Percentiles rank a stretch among this genome's conserved stretches.
phyloP scores from a whole-genome alignment of 2,113 vertebrate genomes.

The Labeo catla region DNA sequence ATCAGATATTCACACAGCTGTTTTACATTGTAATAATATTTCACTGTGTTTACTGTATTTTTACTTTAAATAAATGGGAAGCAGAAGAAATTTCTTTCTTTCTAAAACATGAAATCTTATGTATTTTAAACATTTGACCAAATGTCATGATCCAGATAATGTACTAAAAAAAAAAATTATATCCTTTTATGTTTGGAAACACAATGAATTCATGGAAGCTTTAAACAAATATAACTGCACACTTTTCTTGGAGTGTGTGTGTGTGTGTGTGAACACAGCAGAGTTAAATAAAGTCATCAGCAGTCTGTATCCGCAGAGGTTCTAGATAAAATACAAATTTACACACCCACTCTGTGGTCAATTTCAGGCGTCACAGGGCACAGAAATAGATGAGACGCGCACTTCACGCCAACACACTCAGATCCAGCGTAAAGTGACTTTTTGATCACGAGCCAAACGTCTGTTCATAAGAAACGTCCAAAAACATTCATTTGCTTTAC shows the following conservation, averaged over 20 bases:
- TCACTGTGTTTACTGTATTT: too few relatives aligned
- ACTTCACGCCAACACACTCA: background rate
- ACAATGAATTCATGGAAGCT: too few relatives aligned
- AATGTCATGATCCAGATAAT: too few relatives aligned
- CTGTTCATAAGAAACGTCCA: background rate
- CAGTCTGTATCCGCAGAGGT: background rate
- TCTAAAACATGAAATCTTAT: too few relatives aligned
- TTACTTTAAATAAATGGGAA: too few relatives aligned
- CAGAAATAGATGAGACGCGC: conserved; percentile 2
- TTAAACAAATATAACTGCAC: too few relatives aligned
- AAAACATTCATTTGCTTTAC: background rate
- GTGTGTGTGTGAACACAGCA: background rate
- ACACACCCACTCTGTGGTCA: conserved; percentile 21
- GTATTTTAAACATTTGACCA: too few relatives aligned
- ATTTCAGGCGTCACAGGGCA: background rate
- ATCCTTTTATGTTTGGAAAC: too few relatives aligned
- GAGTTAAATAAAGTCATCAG: conserved; percentile 20
- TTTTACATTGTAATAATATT: too few relatives aligned
- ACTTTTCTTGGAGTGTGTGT: background rate
- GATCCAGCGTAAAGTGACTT: background rate
- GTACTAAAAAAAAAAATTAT: too few relatives aligned
- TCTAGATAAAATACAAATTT: conserved; percentile 11
- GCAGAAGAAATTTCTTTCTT: too few relatives aligned
- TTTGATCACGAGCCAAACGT: conserved; percentile 1
- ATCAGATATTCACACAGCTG: too few relatives aligned